Base-by-base conservation (phyloP, 2,797 vertebrate species). In the Balearica regulorum region DNA sequence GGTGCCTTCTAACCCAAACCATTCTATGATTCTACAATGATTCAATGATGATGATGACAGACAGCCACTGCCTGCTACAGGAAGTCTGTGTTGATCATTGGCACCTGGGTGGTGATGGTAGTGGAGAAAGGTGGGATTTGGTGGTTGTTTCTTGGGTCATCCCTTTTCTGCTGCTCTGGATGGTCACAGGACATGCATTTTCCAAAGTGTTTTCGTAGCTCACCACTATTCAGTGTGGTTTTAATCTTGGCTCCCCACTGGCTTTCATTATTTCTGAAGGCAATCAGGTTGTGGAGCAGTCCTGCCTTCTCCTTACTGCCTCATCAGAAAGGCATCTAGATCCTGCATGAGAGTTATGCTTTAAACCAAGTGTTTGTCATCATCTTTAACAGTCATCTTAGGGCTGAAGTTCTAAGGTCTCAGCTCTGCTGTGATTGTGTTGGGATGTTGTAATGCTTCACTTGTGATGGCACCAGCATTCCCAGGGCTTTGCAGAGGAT, bases 41-140 rank as follows among this genome's bases (percentile, higher is more conserved):
- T 53, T 28, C 26, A 6, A 28, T 53, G 26, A 53, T 35, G 26
- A 69, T 58, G 28, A 39, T 39, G 21, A 53, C 22, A 39, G 68
- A 9, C 26, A 31, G 5, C n/a, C 18, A 49, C 13, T 49, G n/a
- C 20, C 17, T 80, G 22, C 41, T 79, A 8, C 1, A 24, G 20
- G 48, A 73, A 88, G 39, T 24, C 44, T 9, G 0, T 13, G 28
- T 57, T 3, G 10, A 10, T 55, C 2, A 1, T 26, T 3, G 3
- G 21, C 35, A 49, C 13, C 10, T 69, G 54, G 21, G 12, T 13
- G 16, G 15, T n/a, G 21, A 13, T 25, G 37, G 41, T 35, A 39
- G 21, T 49, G 8, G 18, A 89, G 58, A 72, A 81, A 60, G 14
- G 6, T 68, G 44, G 24, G 26, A 37, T 68, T 79, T 64, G 25